These are phyloP conservation scores for Notodonta dromedarius DNA, from an alignment of 2,888 invertebrate genomes.

Conservation along the genomic window DNA sequence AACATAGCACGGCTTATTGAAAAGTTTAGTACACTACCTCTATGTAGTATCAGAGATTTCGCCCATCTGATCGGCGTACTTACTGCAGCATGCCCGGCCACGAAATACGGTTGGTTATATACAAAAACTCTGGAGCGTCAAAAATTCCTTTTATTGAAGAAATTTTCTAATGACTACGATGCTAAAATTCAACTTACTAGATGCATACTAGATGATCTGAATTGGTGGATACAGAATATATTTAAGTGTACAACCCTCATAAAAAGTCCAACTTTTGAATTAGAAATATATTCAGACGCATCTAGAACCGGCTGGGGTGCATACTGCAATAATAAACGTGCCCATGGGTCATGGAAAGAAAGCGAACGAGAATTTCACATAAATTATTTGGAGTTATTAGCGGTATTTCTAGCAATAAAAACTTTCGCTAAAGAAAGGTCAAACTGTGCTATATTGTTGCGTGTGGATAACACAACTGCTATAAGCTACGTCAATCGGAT, in stretches of 20 bases:
- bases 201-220: conserved; percentile 8
- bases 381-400: conserved; percentile 12
- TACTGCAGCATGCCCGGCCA: conserved; percentile 9
- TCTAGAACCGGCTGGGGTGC: conserved; percentile 10
- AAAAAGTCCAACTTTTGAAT: neutral
- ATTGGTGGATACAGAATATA: conserved; percentile 8
- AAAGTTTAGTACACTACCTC: neutral
- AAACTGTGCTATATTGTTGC: conserved; percentile 10
- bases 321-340: neutral
- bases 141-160: conserved; percentile 8
- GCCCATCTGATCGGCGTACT: conserved; percentile 10
- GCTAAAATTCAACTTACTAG: neutral
- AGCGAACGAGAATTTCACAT: conserved; percentile 13
- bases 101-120: conserved; percentile 12
- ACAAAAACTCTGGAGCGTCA: conserved; percentile 10
- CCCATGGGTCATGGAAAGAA: conserved; percentile 12
- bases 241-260: neutral
- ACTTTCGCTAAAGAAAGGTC: conserved; percentile 6
- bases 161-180: conserved; percentile 6
- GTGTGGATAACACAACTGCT: conserved; percentile 14
- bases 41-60: conserved; percentile 11
- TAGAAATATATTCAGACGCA: conserved; percentile 10
- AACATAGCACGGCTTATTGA: neutral
- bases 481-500: neutral
- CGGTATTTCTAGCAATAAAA: conserved; percentile 13